phyloP scores from a whole-genome alignment of 2,888 invertebrate species.

The Drosophila robusta region DNA sequence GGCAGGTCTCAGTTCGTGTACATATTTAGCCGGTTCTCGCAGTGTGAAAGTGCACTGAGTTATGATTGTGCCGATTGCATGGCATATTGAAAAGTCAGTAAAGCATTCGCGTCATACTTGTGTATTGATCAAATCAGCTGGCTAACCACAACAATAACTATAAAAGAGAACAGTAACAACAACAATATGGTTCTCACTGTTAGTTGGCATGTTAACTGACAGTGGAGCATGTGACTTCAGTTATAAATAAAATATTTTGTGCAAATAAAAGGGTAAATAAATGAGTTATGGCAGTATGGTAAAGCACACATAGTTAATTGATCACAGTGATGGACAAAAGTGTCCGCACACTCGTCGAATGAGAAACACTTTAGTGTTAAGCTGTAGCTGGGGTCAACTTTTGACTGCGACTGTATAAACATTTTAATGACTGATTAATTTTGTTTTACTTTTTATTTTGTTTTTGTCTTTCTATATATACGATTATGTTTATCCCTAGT shows the following conservation, averaged over 20 bases:
- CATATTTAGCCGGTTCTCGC: background rate
- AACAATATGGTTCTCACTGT: slow-evolving; percentile 30
- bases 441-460: slow-evolving; percentile 17
- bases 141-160: slow-evolving; percentile 5
- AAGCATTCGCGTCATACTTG: slow-evolving; percentile 15
- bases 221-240: slow-evolving; percentile 65
- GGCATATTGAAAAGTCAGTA: slow-evolving; percentile 8
- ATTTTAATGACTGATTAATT: slow-evolving; percentile 57
- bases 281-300: slow-evolving; percentile 52
- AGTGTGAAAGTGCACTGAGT: slow-evolving; percentile 4
- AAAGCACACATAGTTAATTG: slow-evolving; percentile 31
- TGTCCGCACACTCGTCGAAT: slow-evolving; percentile 25
- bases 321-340: slow-evolving; percentile 41
- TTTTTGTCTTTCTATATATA: background rate
- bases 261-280: slow-evolving; percentile 57
- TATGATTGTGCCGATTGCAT: slow-evolving; percentile 7
- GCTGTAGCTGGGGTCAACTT: slow-evolving; percentile 9
- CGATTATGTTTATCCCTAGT: slow-evolving; percentile 15
- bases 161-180: slow-evolving; percentile 3
- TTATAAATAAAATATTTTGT: slow-evolving; percentile 55
- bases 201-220: slow-evolving; percentile 52
- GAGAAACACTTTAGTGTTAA: slow-evolving; percentile 27
- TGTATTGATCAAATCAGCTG: slow-evolving; percentile 25
- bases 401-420: slow-evolving; percentile 29
- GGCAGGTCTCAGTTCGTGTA: background rate